phyloP scores from a whole-genome alignment of 2,888 invertebrate species.

The Clostera curtula region DNA sequence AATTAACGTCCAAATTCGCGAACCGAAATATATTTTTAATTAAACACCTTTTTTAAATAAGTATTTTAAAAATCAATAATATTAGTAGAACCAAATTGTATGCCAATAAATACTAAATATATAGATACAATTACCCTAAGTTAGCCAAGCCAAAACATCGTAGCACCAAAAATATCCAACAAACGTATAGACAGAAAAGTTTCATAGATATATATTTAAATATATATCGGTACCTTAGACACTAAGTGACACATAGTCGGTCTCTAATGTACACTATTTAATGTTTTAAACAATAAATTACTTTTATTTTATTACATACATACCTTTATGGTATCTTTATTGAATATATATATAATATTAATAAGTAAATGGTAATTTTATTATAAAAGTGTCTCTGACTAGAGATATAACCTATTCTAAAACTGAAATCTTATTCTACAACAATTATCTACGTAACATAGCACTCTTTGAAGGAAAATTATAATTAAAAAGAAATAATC shows the following conservation, averaged over 20 bases:
- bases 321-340: constrained; percentile 55
- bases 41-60: constrained; percentile 19
- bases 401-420: constrained; percentile 67
- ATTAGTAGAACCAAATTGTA: constrained; percentile 45
- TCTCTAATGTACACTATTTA: constrained; percentile 45
- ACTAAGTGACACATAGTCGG: constrained; percentile 49
- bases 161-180: constrained; percentile 68
- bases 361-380: constrained; percentile 71
- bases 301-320: constrained; percentile 55
- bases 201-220: constrained; percentile 30
- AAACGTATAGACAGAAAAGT: constrained; percentile 66
- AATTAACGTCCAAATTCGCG: constrained; percentile 17
- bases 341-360: constrained; percentile 57
- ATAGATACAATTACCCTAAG: constrained; percentile 58
- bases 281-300: constrained; percentile 61
- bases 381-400: constrained; percentile 70
- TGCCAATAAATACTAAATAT: constrained; percentile 60
- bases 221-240: constrained; percentile 22
- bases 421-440: constrained; percentile 51
- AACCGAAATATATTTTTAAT: constrained; percentile 20
- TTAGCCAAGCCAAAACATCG: constrained; percentile 69
- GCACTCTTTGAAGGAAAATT: constrained; percentile 61
- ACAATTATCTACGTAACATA: constrained; percentile 60
- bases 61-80: constrained; percentile 30
- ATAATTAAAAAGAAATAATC: constrained; percentile 35